phyloP scores from a whole-genome alignment of 2,888 invertebrate species.

The Perdita meconis region DNA sequence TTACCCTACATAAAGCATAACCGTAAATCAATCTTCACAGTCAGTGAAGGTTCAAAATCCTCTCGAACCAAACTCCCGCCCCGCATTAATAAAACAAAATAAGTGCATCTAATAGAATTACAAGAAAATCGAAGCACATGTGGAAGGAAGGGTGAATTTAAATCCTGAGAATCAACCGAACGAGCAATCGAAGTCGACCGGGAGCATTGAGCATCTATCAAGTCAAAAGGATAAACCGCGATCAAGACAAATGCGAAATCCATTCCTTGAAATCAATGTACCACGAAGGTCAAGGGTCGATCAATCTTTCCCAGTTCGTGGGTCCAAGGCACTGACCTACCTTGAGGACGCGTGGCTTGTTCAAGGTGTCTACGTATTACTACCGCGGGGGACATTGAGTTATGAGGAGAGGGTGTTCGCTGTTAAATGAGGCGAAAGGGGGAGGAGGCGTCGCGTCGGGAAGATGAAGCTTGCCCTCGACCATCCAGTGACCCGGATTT shows the following conservation, averaged over 20 bases:
- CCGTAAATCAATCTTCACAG: too few species aligned
- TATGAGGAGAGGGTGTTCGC: slow-evolving; percentile 32
- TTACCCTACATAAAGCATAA: too few species aligned
- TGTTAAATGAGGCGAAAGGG: slow-evolving; percentile 47
- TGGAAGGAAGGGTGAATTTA: not conserved
- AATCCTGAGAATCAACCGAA: not conserved
- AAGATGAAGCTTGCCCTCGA: slow-evolving; percentile 34
- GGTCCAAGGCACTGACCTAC: slow-evolving; percentile 62
- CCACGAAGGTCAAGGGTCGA: slow-evolving; percentile 1
- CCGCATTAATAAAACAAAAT: not conserved
- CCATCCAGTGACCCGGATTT: slow-evolving; percentile 59
- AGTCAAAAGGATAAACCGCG: not conserved
- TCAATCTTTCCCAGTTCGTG: slow-evolving; percentile 17
- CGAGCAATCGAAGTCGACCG: not conserved
- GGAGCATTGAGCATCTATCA: slow-evolving; percentile 18
- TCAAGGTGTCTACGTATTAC: slow-evolving; percentile 23
- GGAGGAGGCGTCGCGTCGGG: slow-evolving; percentile 21
- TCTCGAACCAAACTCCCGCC: too few species aligned
- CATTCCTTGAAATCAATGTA: slow-evolving; percentile 37
- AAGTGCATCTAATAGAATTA: not conserved
- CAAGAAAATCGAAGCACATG: not conserved
- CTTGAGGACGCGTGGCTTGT: slow-evolving; percentile 39
- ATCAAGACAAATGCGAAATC: slow-evolving; percentile 8
- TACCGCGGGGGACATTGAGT: slow-evolving; percentile 55
- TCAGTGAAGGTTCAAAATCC: not conserved